Evolutionary conservation across 2,113 vertebrate genomes (phyloP).

Genomic region (Mystacornis crossleyi): DNA sequence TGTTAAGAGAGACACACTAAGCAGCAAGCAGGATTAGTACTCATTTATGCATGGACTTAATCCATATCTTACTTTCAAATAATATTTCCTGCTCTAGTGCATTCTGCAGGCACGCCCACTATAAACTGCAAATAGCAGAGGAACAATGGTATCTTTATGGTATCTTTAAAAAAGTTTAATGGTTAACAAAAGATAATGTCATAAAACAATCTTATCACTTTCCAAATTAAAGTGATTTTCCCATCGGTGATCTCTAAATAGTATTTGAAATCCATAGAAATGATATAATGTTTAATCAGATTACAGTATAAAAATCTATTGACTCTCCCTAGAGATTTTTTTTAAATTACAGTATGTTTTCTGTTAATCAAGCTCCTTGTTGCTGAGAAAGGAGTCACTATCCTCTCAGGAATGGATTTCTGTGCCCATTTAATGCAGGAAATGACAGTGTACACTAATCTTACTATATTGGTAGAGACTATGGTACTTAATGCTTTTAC

Average conservation of each 20-base stretch:
- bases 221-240: conserved; percentile 7
- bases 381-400: neutral
- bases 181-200: neutral
- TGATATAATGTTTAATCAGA: conserved; percentile 40
- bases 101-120: neutral
- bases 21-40: neutral
- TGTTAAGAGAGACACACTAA: neutral
- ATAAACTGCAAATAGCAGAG: neutral
- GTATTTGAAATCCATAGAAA: conserved; percentile 50
- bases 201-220: neutral
- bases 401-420: neutral
- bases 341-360: neutral
- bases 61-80: neutral
- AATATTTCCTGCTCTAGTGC: neutral
- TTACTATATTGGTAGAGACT: neutral
- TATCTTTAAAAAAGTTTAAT: conserved; percentile 27
- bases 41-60: neutral
- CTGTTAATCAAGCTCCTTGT: conserved; percentile 9
- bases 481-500: neutral
- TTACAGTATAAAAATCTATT: conserved; percentile 9
- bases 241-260: neutral
- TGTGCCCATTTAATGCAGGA: neutral
- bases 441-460: neutral
- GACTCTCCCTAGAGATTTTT: neutral
- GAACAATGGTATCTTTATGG: neutral